phyloP scores from a whole-genome alignment of 2,113 vertebrate genomes.

The Muscicapa adusta region DNA sequence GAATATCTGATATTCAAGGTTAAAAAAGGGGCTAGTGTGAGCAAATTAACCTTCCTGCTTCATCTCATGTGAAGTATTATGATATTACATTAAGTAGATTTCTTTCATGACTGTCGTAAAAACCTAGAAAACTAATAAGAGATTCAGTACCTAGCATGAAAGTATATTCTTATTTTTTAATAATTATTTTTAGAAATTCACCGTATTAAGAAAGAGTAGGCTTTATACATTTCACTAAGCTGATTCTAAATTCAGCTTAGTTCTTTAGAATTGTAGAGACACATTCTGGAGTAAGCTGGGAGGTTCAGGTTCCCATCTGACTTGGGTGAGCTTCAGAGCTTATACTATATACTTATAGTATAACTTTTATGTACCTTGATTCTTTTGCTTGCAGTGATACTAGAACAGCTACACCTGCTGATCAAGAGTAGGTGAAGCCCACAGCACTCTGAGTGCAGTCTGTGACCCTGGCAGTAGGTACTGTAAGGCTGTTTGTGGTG shows the following conservation, averaged over 20 bases:
- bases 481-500: neutral
- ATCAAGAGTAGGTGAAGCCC: neutral
- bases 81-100: neutral
- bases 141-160: neutral
- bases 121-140: neutral
- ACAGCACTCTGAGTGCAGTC: neutral
- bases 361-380: neutral
- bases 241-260: neutral
- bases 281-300: neutral
- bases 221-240: neutral
- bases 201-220: neutral
- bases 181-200: neutral
- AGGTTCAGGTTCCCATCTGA: neutral
- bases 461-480: neutral
- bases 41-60: neutral
- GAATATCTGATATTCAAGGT: neutral
- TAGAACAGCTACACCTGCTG: neutral
- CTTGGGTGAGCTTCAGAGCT: neutral
- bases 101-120: neutral
- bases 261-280: neutral
- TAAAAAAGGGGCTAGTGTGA: neutral
- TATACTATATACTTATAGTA: neutral
- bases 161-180: neutral
- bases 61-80: neutral
- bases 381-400: neutral